Evolutionary conservation across 23 tunicate genomes (phyloP).

Genomic region (Halocynthia aurantium): DNA sequence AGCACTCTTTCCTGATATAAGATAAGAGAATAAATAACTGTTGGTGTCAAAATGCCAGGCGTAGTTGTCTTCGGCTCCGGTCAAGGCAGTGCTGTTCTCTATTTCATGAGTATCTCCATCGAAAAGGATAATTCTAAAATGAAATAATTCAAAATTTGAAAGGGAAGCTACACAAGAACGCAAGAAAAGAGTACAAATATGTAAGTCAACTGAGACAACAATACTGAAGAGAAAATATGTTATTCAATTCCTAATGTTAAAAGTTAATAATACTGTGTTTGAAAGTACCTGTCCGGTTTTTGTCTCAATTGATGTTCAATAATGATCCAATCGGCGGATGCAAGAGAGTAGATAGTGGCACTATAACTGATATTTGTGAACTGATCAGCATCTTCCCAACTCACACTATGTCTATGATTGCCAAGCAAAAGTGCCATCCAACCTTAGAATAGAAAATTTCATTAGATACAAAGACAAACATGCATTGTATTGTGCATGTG

Average conservation of each 20-base stretch:
- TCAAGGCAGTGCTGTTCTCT: neutral
- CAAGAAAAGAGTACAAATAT: too few species aligned
- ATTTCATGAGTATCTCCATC: conserved; percentile 1
- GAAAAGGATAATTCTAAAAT: conserved; percentile 6
- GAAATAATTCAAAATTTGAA: neutral
- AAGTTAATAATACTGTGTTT: neutral
- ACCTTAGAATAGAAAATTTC: conserved; percentile 35
- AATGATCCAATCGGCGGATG: conserved; percentile 40
- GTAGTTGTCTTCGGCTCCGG: neutral
- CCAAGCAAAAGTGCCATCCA: conserved; percentile 60
- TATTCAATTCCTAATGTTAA: too few species aligned
- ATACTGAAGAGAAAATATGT: too few species aligned
- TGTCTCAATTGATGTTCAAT: conserved; percentile 33
- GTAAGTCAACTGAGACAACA: too few species aligned
- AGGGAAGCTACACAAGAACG: too few species aligned
- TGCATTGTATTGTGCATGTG: neutral
- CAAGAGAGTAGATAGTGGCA: conserved; percentile 45
- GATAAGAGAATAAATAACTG: neutral
- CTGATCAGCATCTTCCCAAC: conserved; percentile 46
- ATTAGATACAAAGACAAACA: neutral
- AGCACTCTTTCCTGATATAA: neutral
- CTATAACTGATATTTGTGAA: conserved; percentile 85
- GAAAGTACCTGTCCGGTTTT: conserved; percentile 51
- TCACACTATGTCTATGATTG: conserved; percentile 11
- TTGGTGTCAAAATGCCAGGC: conserved; percentile 21